Conservation (phyloP, 1,140 invertebrate species). For the Cotesia glomerata region DNA sequence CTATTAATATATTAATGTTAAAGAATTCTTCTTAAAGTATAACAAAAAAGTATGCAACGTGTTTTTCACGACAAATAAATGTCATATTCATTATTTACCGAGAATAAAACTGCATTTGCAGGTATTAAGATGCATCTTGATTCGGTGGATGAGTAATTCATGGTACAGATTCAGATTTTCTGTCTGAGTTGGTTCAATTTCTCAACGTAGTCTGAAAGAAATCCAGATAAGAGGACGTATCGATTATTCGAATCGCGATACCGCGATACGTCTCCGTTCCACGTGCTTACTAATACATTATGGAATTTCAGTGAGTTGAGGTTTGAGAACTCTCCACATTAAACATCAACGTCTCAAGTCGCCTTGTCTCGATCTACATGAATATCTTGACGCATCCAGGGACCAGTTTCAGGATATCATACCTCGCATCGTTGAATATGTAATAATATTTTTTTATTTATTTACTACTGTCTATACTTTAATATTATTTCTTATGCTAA, state of each 20-base stretch:
- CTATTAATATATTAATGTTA: no score
- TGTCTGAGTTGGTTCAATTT: background rate
- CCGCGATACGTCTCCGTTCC: constrained; percentile 1
- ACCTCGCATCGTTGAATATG: background rate
- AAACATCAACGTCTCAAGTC: background rate
- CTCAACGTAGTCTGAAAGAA: background rate
- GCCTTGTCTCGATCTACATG: background rate
- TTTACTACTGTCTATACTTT: background rate
- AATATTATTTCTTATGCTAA: background rate
- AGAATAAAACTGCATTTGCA: background rate
- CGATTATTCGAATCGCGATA: constrained; percentile 8
- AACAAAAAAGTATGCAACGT: no score
- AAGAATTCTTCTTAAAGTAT: no score
- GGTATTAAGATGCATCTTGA: constrained; percentile 1
- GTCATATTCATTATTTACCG: background rate
- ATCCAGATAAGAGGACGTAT: background rate
- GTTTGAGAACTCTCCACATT: background rate
- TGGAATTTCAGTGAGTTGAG: background rate
- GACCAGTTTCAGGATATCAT: background rate
- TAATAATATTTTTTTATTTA: background rate
- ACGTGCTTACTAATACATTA: constrained; percentile 8
- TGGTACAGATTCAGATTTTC: background rate
- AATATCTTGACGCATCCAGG: constrained; percentile 3
- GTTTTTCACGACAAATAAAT: no score
- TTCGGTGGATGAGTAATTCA: background rate